Conservation (phyloP, 2,888 invertebrate species). For the Megaustenia siamemsis region DNA sequence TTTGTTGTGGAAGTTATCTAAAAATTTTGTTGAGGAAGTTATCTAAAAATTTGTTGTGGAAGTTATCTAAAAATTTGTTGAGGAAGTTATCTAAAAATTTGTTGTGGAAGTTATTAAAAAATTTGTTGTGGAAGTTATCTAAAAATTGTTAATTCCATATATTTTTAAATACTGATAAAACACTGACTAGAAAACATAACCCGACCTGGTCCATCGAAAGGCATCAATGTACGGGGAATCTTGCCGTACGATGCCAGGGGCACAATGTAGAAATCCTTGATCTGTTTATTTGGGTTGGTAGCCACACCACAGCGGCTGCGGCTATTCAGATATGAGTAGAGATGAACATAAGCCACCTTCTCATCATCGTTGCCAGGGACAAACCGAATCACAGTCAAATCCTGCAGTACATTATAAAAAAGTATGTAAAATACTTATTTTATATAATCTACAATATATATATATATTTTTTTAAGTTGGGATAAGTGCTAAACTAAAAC, state of each 20-base stretch:
- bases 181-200: not conserved
- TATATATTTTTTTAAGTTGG: too few species aligned
- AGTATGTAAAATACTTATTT: not conserved
- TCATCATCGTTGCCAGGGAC: conserved; percentile 88
- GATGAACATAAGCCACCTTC: conserved; percentile 89
- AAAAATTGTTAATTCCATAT: not conserved
- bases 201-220: conserved; percentile 85
- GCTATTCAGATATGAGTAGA: conserved; percentile 93
- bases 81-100: too few species aligned
- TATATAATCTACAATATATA: too few species aligned
- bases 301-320: conserved; percentile 88
- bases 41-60: too few species aligned
- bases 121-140: too few species aligned
- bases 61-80: too few species aligned
- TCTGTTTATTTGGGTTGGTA: conserved; percentile 85
- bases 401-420: conserved; percentile 78
- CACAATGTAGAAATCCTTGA: conserved; percentile 96
- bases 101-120: too few species aligned
- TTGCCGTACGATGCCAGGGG: conserved; percentile 88
- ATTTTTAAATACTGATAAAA: not conserved
- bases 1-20: too few species aligned
- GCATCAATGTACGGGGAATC: conserved; percentile 83
- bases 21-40: too few species aligned
- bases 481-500: not conserved
- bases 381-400: conserved; percentile 90